Base-by-base conservation (phyloP, 2,113 vertebrate species). In the Lepisosteus osseus region DNA sequence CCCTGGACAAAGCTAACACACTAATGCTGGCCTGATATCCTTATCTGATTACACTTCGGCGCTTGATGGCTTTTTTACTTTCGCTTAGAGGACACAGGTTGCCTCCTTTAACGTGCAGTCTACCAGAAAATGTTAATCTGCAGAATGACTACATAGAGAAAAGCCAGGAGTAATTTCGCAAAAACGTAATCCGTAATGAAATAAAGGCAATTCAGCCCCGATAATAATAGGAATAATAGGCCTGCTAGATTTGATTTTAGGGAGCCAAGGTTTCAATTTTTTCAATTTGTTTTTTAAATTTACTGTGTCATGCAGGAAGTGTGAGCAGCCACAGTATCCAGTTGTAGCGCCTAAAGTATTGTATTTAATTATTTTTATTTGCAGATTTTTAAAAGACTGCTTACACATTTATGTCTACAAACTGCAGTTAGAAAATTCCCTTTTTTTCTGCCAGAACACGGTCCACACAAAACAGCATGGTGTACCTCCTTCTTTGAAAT, bases 41-140 rank as follows among this genome's bases (percentile, higher is more conserved):
- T 94, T 93, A 95, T 97, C 95, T 95, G 93, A 95, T 95, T 94
- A 89, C 88, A 90, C 86, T 89, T 86, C 89, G 86, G 85, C 57
- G 40, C 82, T 80, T 79, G 82, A 85, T 84, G 82, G 80, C 78
- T 89, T 87, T 77, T 84, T 68, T 78, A 56, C 67, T 71, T 73
- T 54, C 54, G 79, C 75, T 79, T 89, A 81, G 87, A 89, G 86
- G 80, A 83, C 90, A 90, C 88, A 92, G 91, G 93, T 93, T 91
- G 86, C 65, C 82, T 86, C 90, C 88, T 91, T 92, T 86, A 81
- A 88, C 87, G 89, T 79, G 83, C 90, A 88, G 80, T 76, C 79
- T 90, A 92, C 88, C 90, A 87, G 87, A 92, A 95, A 95, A 94
- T 85, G 83, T 87, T 91, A 90, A 94, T 89, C 90, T 91, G 85